These are phyloP conservation scores for Alethe diademata DNA, from an alignment of 2,113 vertebrate genomes.

Conservation along the genomic window DNA sequence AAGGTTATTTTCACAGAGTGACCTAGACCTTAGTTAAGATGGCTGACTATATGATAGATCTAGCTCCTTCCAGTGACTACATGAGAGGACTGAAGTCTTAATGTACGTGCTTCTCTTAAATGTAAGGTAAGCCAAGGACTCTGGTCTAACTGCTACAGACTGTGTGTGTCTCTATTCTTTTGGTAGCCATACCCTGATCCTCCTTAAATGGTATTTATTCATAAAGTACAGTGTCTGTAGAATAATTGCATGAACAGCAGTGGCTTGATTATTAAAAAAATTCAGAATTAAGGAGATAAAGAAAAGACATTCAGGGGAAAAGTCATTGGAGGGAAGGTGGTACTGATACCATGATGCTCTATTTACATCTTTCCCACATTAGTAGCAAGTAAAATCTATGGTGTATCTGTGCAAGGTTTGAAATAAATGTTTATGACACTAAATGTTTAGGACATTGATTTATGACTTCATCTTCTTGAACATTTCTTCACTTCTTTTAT, in stretches of 20 bases:
- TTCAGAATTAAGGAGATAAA: neutral
- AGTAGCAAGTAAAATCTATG: neutral
- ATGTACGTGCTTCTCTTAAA: neutral
- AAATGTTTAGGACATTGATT: neutral
- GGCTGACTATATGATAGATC: neutral
- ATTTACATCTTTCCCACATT: neutral
- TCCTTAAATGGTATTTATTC: neutral
- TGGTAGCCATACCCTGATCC: neutral
- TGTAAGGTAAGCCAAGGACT: neutral
- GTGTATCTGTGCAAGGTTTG: neutral
- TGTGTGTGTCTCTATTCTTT: neutral
- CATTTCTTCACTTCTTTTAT: neutral
- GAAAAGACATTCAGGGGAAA: neutral
- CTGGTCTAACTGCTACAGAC: neutral
- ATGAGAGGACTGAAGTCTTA: neutral
- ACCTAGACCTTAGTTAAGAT: neutral
- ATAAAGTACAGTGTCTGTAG: neutral
- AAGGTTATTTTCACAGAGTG: neutral
- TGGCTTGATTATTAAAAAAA: neutral
- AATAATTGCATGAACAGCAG: neutral
- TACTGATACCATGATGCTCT: neutral
- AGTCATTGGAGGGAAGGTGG: neutral
- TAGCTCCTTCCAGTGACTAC: neutral
- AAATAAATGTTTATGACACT: neutral
- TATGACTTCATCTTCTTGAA: neutral